Evolutionary conservation across 2,888 invertebrate species (phyloP), one percentile per base, ranked within the genome.

Genomic region (Bombylius discolor): DNA sequence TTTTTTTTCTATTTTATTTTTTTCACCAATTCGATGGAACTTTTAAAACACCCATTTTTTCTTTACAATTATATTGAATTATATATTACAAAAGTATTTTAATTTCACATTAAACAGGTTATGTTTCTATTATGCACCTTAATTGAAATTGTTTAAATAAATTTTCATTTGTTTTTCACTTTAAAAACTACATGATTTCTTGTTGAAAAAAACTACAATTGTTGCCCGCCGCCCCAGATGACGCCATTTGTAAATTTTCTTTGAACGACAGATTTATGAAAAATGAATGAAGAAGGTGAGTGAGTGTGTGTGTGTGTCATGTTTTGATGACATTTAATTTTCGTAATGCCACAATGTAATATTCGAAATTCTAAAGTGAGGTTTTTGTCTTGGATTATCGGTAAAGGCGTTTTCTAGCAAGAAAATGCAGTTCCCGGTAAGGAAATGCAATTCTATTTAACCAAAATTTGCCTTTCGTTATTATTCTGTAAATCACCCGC

Each of bases 181-280:
- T 11, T 42, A 11, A 11, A 11, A 42, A 42, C 39, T 42, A 42
- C 39, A 42, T 42, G 8, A 36, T 42, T 42, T 11, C 11, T 11
- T 11, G 4, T 42, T 11, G 9, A 46, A 55, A 55, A 53, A 55
- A 55, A 39, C 51, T 31, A 14, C 36, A 47, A 47, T 51, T 36
- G 42, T 50, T 47, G 51, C 55, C 55, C 51, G 50, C 55, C 55
- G 55, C 55, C 55, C 55, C 55, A 55, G 45, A 51, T 55, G 50
- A 51, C 55, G 55, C 55, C 55, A 55, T 55, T 55, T 55, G 55
- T 55, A 55, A 55, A 55, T 55, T 55, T 54, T 45, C 34, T 55
- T 46, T 13, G 36, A 45, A 55, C 55, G 55, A 55, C 51, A 55
- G 46, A 13, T 23, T 23, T 23, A 23, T 23, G 23, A 23, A 23